Conservation (phyloP, 2,113 vertebrate genomes). For the Condylura cristata region DNA sequence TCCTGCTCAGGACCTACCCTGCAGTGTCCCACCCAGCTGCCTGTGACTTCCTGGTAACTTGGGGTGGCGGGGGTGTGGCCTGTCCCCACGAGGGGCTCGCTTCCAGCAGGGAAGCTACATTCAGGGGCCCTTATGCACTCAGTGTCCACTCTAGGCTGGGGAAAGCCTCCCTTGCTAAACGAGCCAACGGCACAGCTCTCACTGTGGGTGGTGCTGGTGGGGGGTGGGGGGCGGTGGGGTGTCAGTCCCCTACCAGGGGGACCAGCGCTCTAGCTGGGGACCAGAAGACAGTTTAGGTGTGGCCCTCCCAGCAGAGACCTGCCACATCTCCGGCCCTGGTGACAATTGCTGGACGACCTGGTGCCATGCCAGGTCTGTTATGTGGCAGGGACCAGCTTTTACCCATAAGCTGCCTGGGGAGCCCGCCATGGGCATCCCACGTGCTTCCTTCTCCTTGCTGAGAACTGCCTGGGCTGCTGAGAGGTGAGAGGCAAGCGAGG, state of each 20-base stretch:
- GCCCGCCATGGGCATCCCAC: not conserved
- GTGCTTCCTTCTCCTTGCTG: not conserved
- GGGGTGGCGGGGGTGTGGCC: not conserved
- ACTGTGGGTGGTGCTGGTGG: not conserved
- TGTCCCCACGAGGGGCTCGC: not conserved
- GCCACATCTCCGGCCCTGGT: not conserved
- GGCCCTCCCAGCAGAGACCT: not conserved
- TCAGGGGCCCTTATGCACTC: not conserved
- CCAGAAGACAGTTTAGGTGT: not conserved
- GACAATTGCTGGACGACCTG: not conserved
- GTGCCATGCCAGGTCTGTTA: not conserved
- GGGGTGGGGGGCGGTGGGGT: not conserved
- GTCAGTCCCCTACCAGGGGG: not conserved
- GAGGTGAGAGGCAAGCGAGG: not conserved
- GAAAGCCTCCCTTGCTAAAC: not conserved
- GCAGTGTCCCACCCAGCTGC: not conserved
- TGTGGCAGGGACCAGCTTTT: not conserved
- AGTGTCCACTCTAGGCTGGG: not conserved
- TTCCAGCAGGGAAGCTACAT: not conserved
- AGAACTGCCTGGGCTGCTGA: not conserved
- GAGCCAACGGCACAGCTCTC: not conserved
- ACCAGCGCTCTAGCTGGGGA: not conserved
- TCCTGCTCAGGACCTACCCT: rapidly evolving
- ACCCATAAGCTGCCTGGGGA: not conserved
- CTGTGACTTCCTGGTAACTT: not conserved